Conservation (phyloP, 2,888 invertebrate genomes). For the Spatulosminthurus flaviceps region DNA sequence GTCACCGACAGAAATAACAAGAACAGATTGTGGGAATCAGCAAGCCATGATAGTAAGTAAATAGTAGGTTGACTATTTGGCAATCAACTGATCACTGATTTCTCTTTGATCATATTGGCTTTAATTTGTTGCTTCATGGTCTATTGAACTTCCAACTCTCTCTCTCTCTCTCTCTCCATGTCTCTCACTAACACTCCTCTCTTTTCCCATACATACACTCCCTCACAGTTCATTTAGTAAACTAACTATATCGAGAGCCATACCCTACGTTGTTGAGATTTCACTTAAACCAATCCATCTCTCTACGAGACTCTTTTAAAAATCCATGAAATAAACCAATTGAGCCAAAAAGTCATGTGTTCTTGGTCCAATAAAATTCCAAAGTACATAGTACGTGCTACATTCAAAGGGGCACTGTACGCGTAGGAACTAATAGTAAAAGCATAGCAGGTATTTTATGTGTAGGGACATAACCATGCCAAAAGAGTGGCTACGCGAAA, state of each 20-base stretch:
- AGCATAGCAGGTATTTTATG: no score
- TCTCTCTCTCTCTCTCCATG: background rate
- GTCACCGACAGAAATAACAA: slow-evolving; percentile 24
- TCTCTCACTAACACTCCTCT: background rate
- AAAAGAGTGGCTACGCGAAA: background rate
- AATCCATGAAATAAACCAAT: background rate
- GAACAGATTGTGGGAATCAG: background rate
- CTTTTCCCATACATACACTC: background rate
- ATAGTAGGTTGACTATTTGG: slow-evolving; percentile 7
- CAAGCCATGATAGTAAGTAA: background rate
- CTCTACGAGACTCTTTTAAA: background rate
- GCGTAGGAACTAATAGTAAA: no score
- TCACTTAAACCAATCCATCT: background rate
- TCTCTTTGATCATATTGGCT: slow-evolving; percentile 26
- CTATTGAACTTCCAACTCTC: background rate
- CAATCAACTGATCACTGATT: slow-evolving; percentile 33
- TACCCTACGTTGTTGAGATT: no score
- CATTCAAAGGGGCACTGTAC: no score
- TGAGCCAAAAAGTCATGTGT: slow-evolving; percentile 2
- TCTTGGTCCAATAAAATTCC: background rate
- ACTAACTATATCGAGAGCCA: no score
- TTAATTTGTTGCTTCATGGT: slow-evolving; percentile 22
- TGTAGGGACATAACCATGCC: no score
- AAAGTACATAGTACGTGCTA: no score
- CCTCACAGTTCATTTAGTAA: background rate